Base-by-base conservation (phyloP, 2,113 vertebrate genomes). In the Charadrius vociferus region DNA sequence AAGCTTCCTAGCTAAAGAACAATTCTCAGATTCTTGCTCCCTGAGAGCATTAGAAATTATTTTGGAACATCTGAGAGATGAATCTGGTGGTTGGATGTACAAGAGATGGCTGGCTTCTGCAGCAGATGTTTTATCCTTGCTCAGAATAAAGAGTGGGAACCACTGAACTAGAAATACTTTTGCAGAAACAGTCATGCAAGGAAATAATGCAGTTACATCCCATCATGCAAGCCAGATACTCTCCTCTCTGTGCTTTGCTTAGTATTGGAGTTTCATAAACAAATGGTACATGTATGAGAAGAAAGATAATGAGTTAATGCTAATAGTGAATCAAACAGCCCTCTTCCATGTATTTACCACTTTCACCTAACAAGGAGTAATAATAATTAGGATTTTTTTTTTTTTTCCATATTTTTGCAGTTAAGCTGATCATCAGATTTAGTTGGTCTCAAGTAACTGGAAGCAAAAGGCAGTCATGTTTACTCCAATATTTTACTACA, bases 191-290 rank as follows among this genome's bases (percentile, higher is more conserved):
- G 34, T 73, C 97, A 97, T 98, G 97, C 97, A 97, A 87, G 63
- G 59, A 94, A 81, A 78, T 61, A 91, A 94, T 91, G 95, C 94
- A 97, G 63, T 91, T 83, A 80, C 81, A 88, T 84, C 95, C 70
- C 93, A 59, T 73, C 97, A 97, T 97, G 97, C 97, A 98, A 96
- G 29, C 39, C 90, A 94, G 81, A 95, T 92, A 93, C 86, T 95
- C 89, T 81, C 81, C 77, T 89, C 81, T 94, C 86, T 96, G 88
- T 81, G 67, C 47, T 87, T 70, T 82, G 78, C 30, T 58, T 89
- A 92, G 26, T 47, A 36, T 15, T 79, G 56, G 50, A 90, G 37
- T 78, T 96, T 93, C 89, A 88, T 95, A 87, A 84, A 70, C 34
- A 94, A 75, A 95, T 61, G 56, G 22, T 21, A 94, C 3, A 3